Evolutionary conservation across 23 tunicate species (phyloP), one percentile per base, ranked within the genome.

Genomic region (Phallusia fumigata): DNA sequence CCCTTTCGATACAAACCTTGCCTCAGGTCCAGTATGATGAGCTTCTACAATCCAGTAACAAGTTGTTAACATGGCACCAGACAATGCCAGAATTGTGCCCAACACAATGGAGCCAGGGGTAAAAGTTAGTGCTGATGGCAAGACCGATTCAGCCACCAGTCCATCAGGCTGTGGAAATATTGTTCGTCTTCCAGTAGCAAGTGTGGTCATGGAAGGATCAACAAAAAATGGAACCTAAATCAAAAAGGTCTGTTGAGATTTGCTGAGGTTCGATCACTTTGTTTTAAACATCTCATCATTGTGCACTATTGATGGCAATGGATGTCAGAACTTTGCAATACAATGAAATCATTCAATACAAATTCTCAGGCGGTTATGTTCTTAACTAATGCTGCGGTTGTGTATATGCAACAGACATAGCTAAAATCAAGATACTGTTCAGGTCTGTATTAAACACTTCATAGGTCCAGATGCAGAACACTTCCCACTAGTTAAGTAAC

Each of bases 151-250:
- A 6, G 75, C 52, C 6, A 84, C 36, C 6, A 76, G 52, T 11
- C 58, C 87, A 21, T 84, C 65, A 47, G 65, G 79, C 28, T 84
- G 87, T 10, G 87, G 87, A 58, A 36, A 84, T 13, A 84, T 84
- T 21, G 81, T 84, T 21, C 65, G 30, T 5, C 81, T 65, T 31
- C 87, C 87, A 32, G 75, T 0, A 18, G 81, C 76, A 76, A 84
- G 51, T 8, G 52, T 33, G 16, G 76, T 30, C 75, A 65, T 74
- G 18, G 87, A 84, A 52, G 52, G 52, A 19, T 58, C 69, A 1
- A 58, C 69, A 58, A 21, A 58, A 58, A 6, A 24, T 58, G 26
- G 69, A 21, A 24, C 69, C 69, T 58, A 58, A 1, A 58, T 58
- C 69, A 24, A 58, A 58, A 58, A n/a, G n/a, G n/a, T n/a, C n/a